Conservation (phyloP, 2,113 vertebrate genomes). For the Blennius ocellaris region DNA sequence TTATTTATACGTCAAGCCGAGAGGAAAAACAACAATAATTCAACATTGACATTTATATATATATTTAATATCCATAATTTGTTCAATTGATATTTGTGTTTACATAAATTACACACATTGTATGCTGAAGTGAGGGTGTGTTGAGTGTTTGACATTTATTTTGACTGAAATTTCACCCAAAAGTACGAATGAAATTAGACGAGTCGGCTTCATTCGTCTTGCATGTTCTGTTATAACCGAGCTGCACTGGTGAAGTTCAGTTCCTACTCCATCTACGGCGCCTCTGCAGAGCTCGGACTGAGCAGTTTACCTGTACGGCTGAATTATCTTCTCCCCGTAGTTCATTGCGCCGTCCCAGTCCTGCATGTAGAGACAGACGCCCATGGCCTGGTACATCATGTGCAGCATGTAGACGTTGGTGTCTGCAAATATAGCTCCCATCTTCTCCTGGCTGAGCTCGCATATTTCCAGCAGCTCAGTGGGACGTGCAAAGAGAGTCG, state of each 20-base stretch:
- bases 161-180: no score
- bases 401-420: conserved; percentile 98
- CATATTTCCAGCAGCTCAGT: conserved; percentile 96
- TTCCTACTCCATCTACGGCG: not conserved
- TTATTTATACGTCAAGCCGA: not conserved
- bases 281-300: not conserved
- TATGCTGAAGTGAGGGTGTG: no score
- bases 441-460: conserved; percentile 95
- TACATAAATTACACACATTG: no score
- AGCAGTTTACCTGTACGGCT: conserved; percentile 78
- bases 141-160: no score
- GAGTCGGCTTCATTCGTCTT: no score
- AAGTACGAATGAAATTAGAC: no score
- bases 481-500: conserved; percentile 89
- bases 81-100: no score
- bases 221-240: no score
- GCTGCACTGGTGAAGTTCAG: not conserved
- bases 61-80: no score
- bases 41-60: no score
- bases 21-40: no score
- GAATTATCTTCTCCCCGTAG: conserved; percentile 92
- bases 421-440: conserved; percentile 92
- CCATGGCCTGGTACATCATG: conserved; percentile 99
- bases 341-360: conserved; percentile 96
- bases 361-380: conserved; percentile 96